Evolutionary conservation across 2,888 invertebrate species (phyloP).

Genomic region (Drosophila acutilabella): DNA sequence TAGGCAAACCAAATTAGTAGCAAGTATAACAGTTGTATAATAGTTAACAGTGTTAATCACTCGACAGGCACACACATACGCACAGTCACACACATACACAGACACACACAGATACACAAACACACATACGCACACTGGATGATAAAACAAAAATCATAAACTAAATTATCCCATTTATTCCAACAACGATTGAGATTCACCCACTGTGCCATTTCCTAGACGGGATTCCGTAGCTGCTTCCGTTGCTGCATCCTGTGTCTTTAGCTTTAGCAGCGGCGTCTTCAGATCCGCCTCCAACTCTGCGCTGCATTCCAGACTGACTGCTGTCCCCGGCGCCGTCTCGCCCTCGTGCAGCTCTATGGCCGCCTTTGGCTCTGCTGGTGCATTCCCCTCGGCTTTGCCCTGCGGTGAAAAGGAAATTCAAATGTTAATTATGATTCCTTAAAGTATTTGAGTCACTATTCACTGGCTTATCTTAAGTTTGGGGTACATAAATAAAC

Average conservation of each 20-base stretch:
- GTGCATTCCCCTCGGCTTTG: conserved; percentile 60
- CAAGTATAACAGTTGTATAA: conserved; percentile 67
- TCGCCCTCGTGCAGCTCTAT: conserved; percentile 60
- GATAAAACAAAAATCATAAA: neutral
- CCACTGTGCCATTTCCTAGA: conserved; percentile 61
- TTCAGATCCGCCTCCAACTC: conserved; percentile 80
- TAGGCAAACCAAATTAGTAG: conserved; percentile 58
- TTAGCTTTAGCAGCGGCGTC: conserved; percentile 80
- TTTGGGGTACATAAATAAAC: too few species aligned
- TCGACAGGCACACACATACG: conserved; percentile 9
- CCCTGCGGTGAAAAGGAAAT: conserved; percentile 52
- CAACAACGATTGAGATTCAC: conserved; percentile 68
- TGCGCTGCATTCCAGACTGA: conserved; percentile 52
- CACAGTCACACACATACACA: conserved; percentile 6
- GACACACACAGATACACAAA: conserved; percentile 9
- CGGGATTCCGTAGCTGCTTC: conserved; percentile 42
- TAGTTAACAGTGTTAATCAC: conserved; percentile 47
- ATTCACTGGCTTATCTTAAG: neutral
- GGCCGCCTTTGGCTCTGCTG: conserved; percentile 52
- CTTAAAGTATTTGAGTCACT: too few species aligned
- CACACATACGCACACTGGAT: conserved; percentile 1
- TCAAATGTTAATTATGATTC: too few species aligned
- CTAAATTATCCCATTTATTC: conserved; percentile 45
- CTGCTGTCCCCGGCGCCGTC: conserved; percentile 16
- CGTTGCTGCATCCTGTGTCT: conserved; percentile 54